phyloP scores from a whole-genome alignment of 1,140 invertebrate genomes.

The Cataglyphis hispanica region DNA sequence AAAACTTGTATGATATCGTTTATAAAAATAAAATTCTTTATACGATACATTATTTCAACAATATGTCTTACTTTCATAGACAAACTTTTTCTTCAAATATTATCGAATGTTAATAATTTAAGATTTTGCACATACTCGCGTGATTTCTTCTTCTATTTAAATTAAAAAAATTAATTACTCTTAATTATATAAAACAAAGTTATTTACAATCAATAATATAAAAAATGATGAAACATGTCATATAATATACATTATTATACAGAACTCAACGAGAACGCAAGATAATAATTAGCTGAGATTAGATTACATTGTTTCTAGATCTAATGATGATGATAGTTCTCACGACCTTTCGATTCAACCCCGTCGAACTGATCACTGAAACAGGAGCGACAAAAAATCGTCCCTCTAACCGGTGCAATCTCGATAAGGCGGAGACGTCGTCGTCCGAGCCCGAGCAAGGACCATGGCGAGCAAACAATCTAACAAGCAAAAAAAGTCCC shows the following conservation, averaged over 20 bases:
- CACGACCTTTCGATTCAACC: conserved; percentile 42
- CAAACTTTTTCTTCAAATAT: neutral
- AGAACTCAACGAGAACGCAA: conserved; percentile 15
- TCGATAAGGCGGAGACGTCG: conserved; percentile 53
- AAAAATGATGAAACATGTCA: too few relatives aligned
- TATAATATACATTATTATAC: neutral
- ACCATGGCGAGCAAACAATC: conserved; percentile 78
- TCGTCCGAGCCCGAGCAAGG: conserved; percentile 27
- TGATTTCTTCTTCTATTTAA: neutral
- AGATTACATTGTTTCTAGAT: too few relatives aligned
- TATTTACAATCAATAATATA: neutral
- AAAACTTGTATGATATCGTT: too few relatives aligned
- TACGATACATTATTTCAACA: neutral
- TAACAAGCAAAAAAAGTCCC: conserved; percentile 80
- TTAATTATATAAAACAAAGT: neutral
- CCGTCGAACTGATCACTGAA: conserved; percentile 37
- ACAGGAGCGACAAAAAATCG: conserved; percentile 46
- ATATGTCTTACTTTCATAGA: neutral
- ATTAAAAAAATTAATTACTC: neutral
- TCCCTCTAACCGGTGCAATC: conserved; percentile 18
- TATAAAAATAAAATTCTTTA: neutral
- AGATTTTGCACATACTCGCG: neutral
- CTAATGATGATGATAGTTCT: conserved; percentile 38
- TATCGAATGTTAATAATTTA: neutral
- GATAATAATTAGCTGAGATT: too few relatives aligned